These are phyloP conservation scores for Lithosia quadra DNA, from an alignment of 2,888 invertebrate species.

Conservation along the genomic window DNA sequence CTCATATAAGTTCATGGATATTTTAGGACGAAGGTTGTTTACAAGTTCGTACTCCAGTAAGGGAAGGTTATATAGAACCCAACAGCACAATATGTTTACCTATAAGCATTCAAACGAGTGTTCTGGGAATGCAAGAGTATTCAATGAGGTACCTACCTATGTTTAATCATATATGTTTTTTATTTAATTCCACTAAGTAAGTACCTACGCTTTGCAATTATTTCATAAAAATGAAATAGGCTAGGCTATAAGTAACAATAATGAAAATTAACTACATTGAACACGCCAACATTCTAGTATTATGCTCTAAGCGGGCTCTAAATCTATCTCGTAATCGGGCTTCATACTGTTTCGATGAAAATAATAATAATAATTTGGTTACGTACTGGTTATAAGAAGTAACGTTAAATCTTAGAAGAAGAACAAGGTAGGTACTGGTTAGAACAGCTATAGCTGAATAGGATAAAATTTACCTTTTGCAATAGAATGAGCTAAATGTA, in stretches of 20 bases:
- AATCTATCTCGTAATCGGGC: neutral
- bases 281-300: too few species aligned
- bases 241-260: too few species aligned
- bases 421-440: too few species aligned
- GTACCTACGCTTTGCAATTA: neutral
- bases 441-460: too few species aligned
- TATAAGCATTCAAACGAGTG: conserved; percentile 76
- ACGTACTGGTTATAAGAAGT: neutral
- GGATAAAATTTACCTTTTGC: too few species aligned
- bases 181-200: neutral
- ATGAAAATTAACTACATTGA: too few species aligned
- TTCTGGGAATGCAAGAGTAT: conserved; percentile 79
- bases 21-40: conserved; percentile 62
- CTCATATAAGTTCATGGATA: neutral
- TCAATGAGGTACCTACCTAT: conserved; percentile 62
- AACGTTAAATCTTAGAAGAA: too few species aligned
- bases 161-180: neutral
- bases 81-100: conserved; percentile 75
- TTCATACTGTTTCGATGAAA: neutral
- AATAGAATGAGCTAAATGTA: too few species aligned
- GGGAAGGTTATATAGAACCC: conserved; percentile 79
- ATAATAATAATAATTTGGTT: neutral
- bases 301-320: too few species aligned
- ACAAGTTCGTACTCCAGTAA: conserved; percentile 64
- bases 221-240: neutral